A percentile compares a stretch with the other conserved stretches of the same genome.
These are phyloP conservation scores for Myripristis jacobus DNA, from an alignment of 2,797 vertebrate genomes.

Conservation along the genomic window DNA sequence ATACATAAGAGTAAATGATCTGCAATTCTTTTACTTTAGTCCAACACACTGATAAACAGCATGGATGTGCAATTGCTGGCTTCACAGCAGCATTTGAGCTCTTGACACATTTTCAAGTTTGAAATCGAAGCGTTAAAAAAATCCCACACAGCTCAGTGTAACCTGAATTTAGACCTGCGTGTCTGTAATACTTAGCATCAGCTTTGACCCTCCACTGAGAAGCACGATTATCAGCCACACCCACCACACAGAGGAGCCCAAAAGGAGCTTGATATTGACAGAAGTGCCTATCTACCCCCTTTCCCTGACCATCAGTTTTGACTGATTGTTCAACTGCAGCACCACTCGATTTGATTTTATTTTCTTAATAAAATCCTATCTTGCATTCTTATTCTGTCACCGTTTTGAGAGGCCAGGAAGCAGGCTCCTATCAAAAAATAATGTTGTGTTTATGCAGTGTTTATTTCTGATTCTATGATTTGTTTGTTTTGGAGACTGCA, in stretches of 20 bases:
- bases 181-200: background rate
- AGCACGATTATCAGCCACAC: background rate
- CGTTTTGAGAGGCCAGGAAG: background rate
- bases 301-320: background rate
- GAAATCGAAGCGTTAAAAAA: constrained; percentile 29
- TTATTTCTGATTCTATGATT: background rate
- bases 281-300: background rate
- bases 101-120: constrained; percentile 26
- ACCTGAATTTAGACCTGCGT: background rate
- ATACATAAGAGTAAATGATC: constrained; percentile 65
- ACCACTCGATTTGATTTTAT: background rate
- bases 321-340: background rate
- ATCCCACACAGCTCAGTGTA: background rate
- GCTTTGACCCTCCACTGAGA: background rate
- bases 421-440: background rate
- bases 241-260: background rate
- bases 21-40: constrained; percentile 58
- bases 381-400: background rate
- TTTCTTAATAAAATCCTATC: background rate
- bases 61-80: constrained; percentile 25
- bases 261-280: background rate
- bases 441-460: background rate
- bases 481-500: background rate
- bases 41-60: constrained; percentile 36
- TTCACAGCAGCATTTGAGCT: constrained; percentile 28